Evolutionary conservation across 2,888 invertebrate genomes (phyloP), one percentile per base, ranked within the genome.

Genomic region (Paralinhomoeus sp.): DNA sequence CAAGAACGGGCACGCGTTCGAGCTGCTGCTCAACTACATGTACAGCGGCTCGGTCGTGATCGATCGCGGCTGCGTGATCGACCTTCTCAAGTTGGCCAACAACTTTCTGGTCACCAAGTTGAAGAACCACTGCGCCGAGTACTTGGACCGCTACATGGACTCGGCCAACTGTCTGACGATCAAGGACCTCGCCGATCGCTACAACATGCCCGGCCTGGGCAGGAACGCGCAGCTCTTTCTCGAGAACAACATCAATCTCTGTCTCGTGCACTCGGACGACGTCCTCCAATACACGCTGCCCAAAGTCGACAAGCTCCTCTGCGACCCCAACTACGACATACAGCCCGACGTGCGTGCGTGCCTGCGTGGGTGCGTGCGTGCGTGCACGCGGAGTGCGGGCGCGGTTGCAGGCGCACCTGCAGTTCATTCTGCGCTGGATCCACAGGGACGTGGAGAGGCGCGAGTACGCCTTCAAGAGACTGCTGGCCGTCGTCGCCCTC

Each of bases 41-140:
- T 76, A 75, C 59, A 73, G 74, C 31, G 75, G 75, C 7, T 67
- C 66, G 51, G 70, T 72, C 9, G 68, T 69, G 13, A 71, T 75
- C 43, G 70, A 72, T 53, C 68, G 71, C 52, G 65, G 67, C 27
- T 73, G 71, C 57, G 73, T 75, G 27, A 68, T 70, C 43, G 74
- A 75, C 60, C 58, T 75, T 40, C 61, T 75, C 37, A 65, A 71
- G 50, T 61, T 75, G 44, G 71, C 75, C 17, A 73, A 74, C 60
- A 72, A 73, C 57, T 73, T 75, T 58, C 64, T 74, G 54, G 68
- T 75, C 46, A 48, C 54, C 13, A 56, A 60, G 24, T 61, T 76
- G 50, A 73, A 74, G 55, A 64, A 64, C 49, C 72, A 74, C 56
- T 75, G 75, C 64, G 72, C 72, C 45, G 73, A 74, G 54, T 75